phyloP scores from a whole-genome alignment of 2,797 vertebrate species.

The Podarcis siculus region DNA sequence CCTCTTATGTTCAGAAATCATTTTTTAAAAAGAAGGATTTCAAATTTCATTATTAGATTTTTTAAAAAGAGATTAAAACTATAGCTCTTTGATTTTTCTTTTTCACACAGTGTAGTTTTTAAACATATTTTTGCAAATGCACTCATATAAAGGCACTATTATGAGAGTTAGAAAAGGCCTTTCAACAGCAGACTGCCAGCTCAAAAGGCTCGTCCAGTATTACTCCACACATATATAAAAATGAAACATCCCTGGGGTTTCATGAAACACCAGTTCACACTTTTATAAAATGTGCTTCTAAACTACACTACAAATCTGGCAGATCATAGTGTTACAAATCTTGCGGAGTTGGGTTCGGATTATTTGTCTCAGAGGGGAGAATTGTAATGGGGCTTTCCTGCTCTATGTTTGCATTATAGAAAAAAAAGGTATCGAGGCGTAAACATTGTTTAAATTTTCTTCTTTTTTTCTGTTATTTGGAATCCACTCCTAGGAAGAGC shows the following conservation, averaged over 20 bases:
- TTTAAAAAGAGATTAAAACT: constrained; percentile 9
- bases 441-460: background rate
- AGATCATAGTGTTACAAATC: constrained; percentile 52
- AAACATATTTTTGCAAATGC: constrained; percentile 68
- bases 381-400: constrained; percentile 42
- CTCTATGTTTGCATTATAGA: constrained; percentile 10
- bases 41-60: constrained; percentile 53
- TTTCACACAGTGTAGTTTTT: constrained; percentile 66
- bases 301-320: constrained; percentile 49
- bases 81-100: constrained; percentile 53
- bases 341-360: constrained; percentile 49
- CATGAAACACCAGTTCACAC: constrained; percentile 61
- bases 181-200: constrained; percentile 45
- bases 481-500: constrained; percentile 8
- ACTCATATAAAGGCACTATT: constrained; percentile 55
- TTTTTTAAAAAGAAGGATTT: constrained; percentile 35
- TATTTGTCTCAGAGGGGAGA: constrained; percentile 57
- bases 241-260: constrained; percentile 49
- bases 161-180: constrained; percentile 59
- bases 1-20: constrained; percentile 3
- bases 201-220: constrained; percentile 48
- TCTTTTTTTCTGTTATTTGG: background rate
- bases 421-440: no score
- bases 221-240: constrained; percentile 56
- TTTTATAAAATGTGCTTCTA: constrained; percentile 62